Percentiles rank a stretch among this genome's conserved stretches.
These are phyloP conservation scores for Harpalus rubripes DNA, from an alignment of 2,888 invertebrate species.

Conservation along the genomic window DNA sequence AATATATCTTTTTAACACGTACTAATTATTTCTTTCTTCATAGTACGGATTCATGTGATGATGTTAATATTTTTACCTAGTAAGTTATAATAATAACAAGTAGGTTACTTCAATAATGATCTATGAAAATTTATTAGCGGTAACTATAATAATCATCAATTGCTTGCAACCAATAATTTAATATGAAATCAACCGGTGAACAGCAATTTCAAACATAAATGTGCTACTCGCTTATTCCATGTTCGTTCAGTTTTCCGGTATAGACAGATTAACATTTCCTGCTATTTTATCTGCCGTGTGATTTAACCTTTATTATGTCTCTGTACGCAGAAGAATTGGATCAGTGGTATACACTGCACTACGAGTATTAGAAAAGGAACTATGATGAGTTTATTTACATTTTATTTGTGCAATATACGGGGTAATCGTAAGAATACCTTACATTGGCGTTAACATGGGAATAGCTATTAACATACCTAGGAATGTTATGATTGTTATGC, in stretches of 20 bases:
- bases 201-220: constrained; percentile 46
- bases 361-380: too few relatives aligned
- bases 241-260: constrained; percentile 40
- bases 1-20: neutral
- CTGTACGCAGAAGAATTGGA: constrained; percentile 20
- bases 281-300: constrained; percentile 20
- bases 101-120: constrained; percentile 48
- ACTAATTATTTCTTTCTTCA: constrained; percentile 17
- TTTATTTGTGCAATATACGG: too few relatives aligned
- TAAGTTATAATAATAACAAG: constrained; percentile 32
- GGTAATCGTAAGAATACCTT: too few relatives aligned
- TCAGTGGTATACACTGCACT: constrained; percentile 9
- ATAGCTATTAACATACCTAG: too few relatives aligned
- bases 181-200: constrained; percentile 37
- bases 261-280: constrained; percentile 44
- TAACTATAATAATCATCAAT: constrained; percentile 34
- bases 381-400: too few relatives aligned
- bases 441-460: too few relatives aligned
- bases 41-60: constrained; percentile 9
- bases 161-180: constrained; percentile 14
- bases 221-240: constrained; percentile 26
- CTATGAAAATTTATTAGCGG: constrained; percentile 42
- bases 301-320: constrained; percentile 40
- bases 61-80: constrained; percentile 14
- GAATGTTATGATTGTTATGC: too few relatives aligned